These are phyloP conservation scores for Oxytorus armatus DNA, from an alignment of 2,888 invertebrate species.

Conservation along the genomic window DNA sequence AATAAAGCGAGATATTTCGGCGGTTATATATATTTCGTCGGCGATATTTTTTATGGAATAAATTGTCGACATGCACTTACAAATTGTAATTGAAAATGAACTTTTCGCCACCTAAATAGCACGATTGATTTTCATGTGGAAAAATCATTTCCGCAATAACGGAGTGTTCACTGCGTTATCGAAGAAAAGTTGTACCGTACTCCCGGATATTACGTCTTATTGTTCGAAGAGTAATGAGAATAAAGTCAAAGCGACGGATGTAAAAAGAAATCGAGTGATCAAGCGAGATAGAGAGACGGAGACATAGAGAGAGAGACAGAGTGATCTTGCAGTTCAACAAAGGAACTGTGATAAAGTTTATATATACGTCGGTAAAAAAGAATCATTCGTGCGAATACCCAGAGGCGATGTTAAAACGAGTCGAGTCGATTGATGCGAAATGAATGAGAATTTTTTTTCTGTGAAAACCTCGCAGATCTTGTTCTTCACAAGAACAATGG, in stretches of 20 bases:
- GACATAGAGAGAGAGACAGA: no score
- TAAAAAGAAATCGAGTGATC: conserved; percentile 1
- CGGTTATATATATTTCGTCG: no score
- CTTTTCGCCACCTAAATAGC: not conserved
- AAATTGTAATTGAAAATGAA: not conserved
- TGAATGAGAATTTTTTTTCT: conserved; percentile 12
- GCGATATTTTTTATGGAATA: no score
- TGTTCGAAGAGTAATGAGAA: conserved; percentile 71
- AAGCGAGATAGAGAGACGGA: no score
- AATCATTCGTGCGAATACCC: conserved; percentile 21
- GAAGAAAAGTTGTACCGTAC: not conserved
- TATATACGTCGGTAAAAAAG: conserved; percentile 15
- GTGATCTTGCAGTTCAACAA: conserved; percentile 3
- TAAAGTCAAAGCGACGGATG: conserved; percentile 66
- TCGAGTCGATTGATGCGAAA: conserved; percentile 35
- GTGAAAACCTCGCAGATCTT: conserved; percentile 5
- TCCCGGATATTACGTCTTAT: conserved; percentile 71
- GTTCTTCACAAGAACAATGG: not conserved
- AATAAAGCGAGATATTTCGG: no score
- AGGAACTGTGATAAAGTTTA: conserved; percentile 4
- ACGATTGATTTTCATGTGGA: not conserved
- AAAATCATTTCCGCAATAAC: not conserved
- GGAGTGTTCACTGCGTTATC: not conserved
- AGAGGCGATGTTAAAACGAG: conserved; percentile 15
- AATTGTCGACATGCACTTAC: no score